Evolutionary conservation across 2,888 invertebrate species (phyloP), one percentile per base, ranked within the genome.

Genomic region (Tetranychus piercei): DNA sequence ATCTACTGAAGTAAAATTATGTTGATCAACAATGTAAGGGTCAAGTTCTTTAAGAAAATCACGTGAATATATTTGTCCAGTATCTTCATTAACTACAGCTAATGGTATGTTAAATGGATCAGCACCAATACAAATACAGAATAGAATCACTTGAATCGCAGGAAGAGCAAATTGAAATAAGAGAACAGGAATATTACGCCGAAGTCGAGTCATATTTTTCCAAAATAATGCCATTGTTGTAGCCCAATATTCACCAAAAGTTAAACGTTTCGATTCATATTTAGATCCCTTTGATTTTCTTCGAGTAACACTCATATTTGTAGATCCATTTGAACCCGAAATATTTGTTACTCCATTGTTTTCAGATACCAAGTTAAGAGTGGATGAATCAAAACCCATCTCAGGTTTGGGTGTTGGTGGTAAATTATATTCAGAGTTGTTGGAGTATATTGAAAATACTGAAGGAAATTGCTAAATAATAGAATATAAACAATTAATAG

Each of bases 21-120:
- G 75, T 74, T 76, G 80, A 71, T 77, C 75, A 77, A 88, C 84
- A 72, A 89, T 89, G 80, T 86, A 84, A 79, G 88, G 88, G 80
- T 88, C 88, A 74, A 94, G 84, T 80, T 88, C 86, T 75, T 88
- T 85, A 76, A 94, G 83, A 76, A 80, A 82, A n/a, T 75, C 73
- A 22, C 75, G 71, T 15, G 78, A 71, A 71, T 67, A 9, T 73
- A 76, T 45, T n/a, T 76, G 75, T 64, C 74, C 76, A 6, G 43
- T 78, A 77, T 83, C 83, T 5, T 80, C 76, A 76, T 84, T 84
- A 9, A 83, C 82, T 7, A 83, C 80, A 34, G 82, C 82, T 64
- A 84, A 76, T 5, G 79, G 79, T 5, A 84, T 79, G 73, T 81
- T 79, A 65, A 80, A 79, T 1, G 81, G 81, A 43, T 79, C 80